A percentile compares a stretch with the other conserved stretches of the same genome.
Evolutionary conservation across 2,888 invertebrate species (phyloP).

Genomic region (Proisotoma minuta): DNA sequence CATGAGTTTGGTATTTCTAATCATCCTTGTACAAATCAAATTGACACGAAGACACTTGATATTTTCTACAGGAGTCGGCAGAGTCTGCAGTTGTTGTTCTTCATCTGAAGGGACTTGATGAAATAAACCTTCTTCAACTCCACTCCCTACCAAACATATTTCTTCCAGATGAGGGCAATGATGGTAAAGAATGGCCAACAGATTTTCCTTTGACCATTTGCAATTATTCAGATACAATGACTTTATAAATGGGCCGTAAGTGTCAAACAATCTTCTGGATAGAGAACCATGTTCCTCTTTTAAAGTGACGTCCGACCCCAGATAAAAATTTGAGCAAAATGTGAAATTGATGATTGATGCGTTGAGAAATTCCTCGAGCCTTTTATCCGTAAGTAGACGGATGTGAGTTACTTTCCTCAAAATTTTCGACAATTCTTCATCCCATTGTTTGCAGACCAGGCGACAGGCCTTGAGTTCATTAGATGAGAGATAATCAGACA

Average conservation of each 20-base stretch:
- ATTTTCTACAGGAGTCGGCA: constrained; percentile 2
- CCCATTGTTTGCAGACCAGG: constrained; percentile 23
- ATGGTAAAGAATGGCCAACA: constrained; percentile 25
- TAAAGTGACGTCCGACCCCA: constrained; percentile 17
- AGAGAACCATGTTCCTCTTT: constrained; percentile 11
- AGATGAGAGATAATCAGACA: constrained; percentile 22
- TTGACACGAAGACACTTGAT: constrained; percentile 30
- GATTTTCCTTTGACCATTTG: constrained; percentile 22
- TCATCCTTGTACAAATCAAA: constrained; percentile 25
- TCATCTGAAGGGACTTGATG: neutral
- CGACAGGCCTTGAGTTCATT: constrained; percentile 20
- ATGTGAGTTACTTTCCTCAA: constrained; percentile 14
- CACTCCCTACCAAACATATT: constrained; percentile 23
- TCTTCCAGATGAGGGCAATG: constrained; percentile 25
- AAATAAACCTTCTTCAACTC: constrained; percentile 27
- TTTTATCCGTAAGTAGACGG: constrained; percentile 6
- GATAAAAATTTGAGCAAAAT: constrained; percentile 16
- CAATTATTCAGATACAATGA: constrained; percentile 28
- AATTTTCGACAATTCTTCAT: constrained; percentile 23
- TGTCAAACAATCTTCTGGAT: constrained; percentile 20
- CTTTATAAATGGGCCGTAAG: constrained; percentile 25
- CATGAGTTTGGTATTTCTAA: constrained; percentile 35
- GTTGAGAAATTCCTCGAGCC: neutral
- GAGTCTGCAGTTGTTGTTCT: neutral
- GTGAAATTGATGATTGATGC: constrained; percentile 7